These are phyloP conservation scores for Drosophila cognata DNA, from an alignment of 2,888 invertebrate genomes.

Conservation along the genomic window DNA sequence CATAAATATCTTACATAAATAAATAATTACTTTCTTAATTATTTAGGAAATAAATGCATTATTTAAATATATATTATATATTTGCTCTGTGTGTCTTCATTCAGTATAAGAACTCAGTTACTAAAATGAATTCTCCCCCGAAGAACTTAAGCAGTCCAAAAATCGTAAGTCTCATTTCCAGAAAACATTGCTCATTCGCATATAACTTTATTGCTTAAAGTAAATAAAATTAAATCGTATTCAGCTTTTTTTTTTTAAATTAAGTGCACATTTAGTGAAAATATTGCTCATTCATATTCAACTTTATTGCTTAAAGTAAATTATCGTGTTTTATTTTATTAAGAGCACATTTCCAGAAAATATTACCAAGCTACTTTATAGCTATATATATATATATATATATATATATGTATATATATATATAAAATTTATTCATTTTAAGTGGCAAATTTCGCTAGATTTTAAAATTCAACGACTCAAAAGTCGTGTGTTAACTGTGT, in stretches of 20 bases:
- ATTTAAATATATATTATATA: background rate
- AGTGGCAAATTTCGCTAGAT: background rate
- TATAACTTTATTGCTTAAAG: background rate
- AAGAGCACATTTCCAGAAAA: background rate
- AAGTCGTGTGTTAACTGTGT: background rate
- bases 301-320: background rate
- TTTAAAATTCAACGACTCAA: background rate
- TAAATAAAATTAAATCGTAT: background rate
- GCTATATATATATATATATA: too few relatives aligned
- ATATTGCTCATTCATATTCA: background rate
- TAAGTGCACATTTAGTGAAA: background rate
- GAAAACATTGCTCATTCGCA: background rate
- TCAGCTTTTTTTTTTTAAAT: background rate
- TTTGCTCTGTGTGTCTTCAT: background rate
- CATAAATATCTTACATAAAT: background rate
- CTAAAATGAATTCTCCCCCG: rapidly evolving
- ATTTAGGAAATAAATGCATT: background rate
- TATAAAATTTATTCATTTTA: background rate
- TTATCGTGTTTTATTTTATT: background rate
- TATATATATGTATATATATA: background rate
- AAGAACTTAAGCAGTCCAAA: background rate
- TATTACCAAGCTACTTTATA: too few relatives aligned
- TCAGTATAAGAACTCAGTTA: background rate
- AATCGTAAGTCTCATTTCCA: background rate
- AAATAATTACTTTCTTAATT: too few relatives aligned